phyloP scores from a whole-genome alignment of 1,140 invertebrate genomes.

The Trachelipus rathkii region DNA sequence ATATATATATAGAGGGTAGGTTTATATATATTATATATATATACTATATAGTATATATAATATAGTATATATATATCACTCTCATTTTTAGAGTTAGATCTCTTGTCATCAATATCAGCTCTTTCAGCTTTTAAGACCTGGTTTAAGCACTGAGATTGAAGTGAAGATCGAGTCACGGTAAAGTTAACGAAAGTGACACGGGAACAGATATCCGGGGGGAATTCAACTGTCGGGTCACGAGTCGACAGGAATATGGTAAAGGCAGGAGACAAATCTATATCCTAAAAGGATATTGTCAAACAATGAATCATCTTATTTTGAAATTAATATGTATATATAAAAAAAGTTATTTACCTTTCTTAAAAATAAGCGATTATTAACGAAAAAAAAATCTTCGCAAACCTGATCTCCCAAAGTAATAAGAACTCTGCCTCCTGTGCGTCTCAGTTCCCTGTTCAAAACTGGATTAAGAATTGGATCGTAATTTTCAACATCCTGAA shows the following conservation, averaged over 20 bases:
- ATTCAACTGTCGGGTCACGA: slow-evolving; percentile 97
- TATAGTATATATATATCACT: too few relatives aligned
- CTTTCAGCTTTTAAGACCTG: slow-evolving; percentile 95
- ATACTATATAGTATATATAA: too few relatives aligned
- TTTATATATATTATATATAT: too few relatives aligned
- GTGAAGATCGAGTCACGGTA: slow-evolving; percentile 92
- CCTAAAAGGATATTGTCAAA: slow-evolving; percentile 50
- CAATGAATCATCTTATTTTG: too few relatives aligned
- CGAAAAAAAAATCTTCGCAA: neutral
- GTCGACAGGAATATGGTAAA: slow-evolving; percentile 99
- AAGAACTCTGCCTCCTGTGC: slow-evolving; percentile 93
- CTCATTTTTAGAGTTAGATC: slow-evolving; percentile 65
- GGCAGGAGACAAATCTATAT: slow-evolving; percentile 98
- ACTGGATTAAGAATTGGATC: slow-evolving; percentile 99
- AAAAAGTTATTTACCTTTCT: too few relatives aligned
- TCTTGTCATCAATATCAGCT: slow-evolving; percentile 97
- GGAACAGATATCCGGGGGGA: slow-evolving; percentile 97
- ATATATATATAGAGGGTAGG: too few relatives aligned
- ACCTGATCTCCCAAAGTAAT: slow-evolving; percentile 95
- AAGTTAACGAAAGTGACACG: slow-evolving; percentile 99
- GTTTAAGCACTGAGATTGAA: slow-evolving; percentile 97
- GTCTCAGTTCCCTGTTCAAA: slow-evolving; percentile 88
- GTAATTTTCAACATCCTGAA: slow-evolving; percentile 98
- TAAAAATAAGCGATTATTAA: too few relatives aligned
- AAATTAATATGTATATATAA: too few relatives aligned